phyloP scores from a whole-genome alignment of 1,140 invertebrate species.

The Steinernema khuongi region DNA sequence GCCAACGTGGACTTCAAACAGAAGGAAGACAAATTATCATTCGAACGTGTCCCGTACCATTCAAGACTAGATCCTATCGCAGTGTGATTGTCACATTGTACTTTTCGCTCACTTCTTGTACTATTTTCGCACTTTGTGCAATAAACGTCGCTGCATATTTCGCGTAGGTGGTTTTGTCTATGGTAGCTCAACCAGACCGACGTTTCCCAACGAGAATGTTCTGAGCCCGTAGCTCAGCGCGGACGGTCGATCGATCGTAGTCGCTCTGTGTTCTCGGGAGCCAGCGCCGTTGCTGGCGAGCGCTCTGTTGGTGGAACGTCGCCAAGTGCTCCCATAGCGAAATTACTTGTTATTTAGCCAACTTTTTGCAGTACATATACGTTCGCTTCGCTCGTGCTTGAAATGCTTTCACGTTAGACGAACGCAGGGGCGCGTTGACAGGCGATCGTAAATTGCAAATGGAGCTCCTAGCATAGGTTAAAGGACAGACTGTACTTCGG shows the following conservation, averaged over 20 bases:
- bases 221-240: background rate
- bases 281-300: background rate
- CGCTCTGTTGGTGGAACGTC: background rate
- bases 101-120: background rate
- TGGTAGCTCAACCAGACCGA: background rate
- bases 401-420: background rate
- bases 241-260: background rate
- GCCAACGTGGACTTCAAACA: slow-evolving; percentile 14
- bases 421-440: background rate
- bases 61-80: slow-evolving; percentile 1
- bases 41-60: slow-evolving; percentile 7
- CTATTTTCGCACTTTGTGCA: background rate
- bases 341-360: slow-evolving; percentile 6
- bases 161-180: too few relatives aligned
- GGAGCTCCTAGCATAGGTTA: background rate
- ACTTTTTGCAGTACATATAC: background rate
- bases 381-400: background rate
- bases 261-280: background rate
- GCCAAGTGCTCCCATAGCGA: slow-evolving; percentile 4
- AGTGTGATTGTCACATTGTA: slow-evolving; percentile 13
- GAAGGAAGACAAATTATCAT: background rate
- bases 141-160: too few relatives aligned
- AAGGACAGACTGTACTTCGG: background rate
- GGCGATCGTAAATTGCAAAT: background rate
- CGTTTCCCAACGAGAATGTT: slow-evolving; percentile 4